Evolutionary conservation across 2,888 invertebrate genomes (phyloP), one percentile per base, ranked within the genome.

Genomic region (Malthinus flaveolus): DNA sequence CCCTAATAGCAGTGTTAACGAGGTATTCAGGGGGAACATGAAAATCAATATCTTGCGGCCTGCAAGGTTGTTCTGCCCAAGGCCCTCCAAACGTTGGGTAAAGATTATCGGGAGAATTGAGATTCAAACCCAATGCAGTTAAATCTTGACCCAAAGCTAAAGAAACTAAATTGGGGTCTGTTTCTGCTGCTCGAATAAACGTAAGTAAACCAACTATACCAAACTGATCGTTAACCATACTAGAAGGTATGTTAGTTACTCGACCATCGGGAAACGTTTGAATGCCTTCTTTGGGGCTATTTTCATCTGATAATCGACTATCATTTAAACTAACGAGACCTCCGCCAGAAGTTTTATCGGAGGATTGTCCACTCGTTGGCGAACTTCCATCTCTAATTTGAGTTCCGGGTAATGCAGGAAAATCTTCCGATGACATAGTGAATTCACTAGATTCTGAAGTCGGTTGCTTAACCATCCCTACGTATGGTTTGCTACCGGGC

Each of bases 141-240:
- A 99, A 85, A 82, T 99, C 99, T 81, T 96, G 96, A 65, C 99
- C 99, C 74, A 99, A 86, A 61, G 98, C 97, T 77, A 99, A 81
- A 59, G 96, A 94, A 68, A 97, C 96, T 74, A 99, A 85, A 80
- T 95, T 95, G 52, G 95, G 96, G 82, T 98, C 97, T 57, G 95
- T 92, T 82, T 99, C 98, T 63, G 97, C 96, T 65, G 97, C 96
- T 76, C 97, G 87, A 71, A 99, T 97, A 82, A 98, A 98, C 69
- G 98, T 96, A 79, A 99, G 83, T 71, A 99, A 85, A 46, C 99
- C 99, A 68, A 98, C 97, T 84, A 99, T 98, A 71, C 99, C 99
- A 80, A 97, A 99, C 83, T 99, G 99, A 82, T 99, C 99, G 72
- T 92, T 93, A 67, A 99, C 95, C 98, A 99, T 99, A 76, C 94